phyloP scores from a whole-genome alignment of 2,888 invertebrate species.

The Mesorhabditis belari region DNA sequence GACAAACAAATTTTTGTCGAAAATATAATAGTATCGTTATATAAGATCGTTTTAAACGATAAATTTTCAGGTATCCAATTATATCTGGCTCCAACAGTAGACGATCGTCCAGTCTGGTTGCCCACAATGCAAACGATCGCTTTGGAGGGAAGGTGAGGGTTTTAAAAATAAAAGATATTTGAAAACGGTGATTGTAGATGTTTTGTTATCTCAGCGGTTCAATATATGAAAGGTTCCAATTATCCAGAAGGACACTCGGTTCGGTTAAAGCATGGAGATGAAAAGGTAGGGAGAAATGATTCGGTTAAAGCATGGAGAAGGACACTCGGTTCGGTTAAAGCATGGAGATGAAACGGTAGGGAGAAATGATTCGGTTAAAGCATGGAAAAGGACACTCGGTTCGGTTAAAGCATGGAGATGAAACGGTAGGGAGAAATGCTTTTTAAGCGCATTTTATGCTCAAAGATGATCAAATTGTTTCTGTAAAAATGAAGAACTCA shows the following conservation, averaged over 20 bases:
- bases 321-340: too few relatives aligned
- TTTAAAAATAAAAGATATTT: neutral
- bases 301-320: too few relatives aligned
- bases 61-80: constrained; percentile 32
- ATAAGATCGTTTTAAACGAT: neutral
- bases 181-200: constrained; percentile 15
- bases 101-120: constrained; percentile 46
- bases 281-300: constrained; percentile 14
- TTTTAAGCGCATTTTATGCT: too few relatives aligned
- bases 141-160: constrained; percentile 31
- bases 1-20: neutral
- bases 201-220: constrained; percentile 47
- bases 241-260: constrained; percentile 39
- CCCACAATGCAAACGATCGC: constrained; percentile 46
- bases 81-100: constrained; percentile 47
- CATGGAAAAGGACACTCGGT: too few relatives aligned
- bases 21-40: neutral
- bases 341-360: constrained; percentile 9
- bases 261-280: constrained; percentile 20
- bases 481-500: neutral
- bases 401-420: neutral
- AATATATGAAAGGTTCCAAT: constrained; percentile 30
- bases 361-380: too few relatives aligned
- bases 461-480: neutral
- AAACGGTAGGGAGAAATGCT: neutral